Conservation (phyloP, 2,113 vertebrate species). For the Prietella phreatophila region DNA sequence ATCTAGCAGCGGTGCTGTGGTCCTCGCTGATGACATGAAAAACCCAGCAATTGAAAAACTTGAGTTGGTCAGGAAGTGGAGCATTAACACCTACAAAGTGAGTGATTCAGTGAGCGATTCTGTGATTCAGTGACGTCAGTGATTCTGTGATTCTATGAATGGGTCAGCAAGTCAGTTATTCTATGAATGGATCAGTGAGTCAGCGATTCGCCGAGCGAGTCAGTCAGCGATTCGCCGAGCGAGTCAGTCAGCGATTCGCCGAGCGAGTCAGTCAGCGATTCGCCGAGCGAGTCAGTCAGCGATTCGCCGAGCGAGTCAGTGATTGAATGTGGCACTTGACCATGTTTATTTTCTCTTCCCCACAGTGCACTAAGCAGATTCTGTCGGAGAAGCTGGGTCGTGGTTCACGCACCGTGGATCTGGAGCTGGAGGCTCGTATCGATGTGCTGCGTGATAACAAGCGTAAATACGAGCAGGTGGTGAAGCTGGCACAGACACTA, state of each 20-base stretch:
- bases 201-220: not conserved
- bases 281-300: not conserved
- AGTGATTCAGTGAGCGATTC: conserved; percentile 26
- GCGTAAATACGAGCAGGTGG: conserved; percentile 91
- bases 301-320: not conserved
- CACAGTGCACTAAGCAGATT: conserved; percentile 94
- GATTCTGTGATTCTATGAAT: not conserved
- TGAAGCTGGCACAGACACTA: conserved; percentile 88
- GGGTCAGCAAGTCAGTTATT: not conserved
- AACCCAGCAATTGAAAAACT: conserved; percentile 97
- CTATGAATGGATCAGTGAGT: too few species aligned
- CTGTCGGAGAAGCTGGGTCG: conserved; percentile 95
- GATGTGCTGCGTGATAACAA: conserved; percentile 94
- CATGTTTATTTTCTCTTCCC: conserved; percentile 27
- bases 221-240: not conserved
- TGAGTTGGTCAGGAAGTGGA: conserved; percentile 95
- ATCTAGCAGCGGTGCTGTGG: conserved; percentile 80
- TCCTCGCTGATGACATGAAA: conserved; percentile 90
- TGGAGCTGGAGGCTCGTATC: conserved; percentile 95
- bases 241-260: not conserved
- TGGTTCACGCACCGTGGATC: conserved; percentile 95
- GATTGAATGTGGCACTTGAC: not conserved
- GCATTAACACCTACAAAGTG: conserved; percentile 98
- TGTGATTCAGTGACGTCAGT: not conserved
- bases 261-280: not conserved